Conservation (phyloP, 2,888 invertebrate species). For the Parnassius smintheus region DNA sequence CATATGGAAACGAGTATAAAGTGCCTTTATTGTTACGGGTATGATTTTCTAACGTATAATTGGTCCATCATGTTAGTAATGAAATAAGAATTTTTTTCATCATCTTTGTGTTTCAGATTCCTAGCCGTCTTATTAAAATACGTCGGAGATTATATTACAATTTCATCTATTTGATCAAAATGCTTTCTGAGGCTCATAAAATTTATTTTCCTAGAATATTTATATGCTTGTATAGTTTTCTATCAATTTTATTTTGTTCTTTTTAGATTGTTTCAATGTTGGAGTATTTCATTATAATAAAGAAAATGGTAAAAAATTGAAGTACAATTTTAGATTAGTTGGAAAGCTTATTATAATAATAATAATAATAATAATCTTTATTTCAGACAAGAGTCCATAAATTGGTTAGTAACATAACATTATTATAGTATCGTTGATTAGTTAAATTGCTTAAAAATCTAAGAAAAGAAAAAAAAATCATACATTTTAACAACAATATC, state of each 20-base stretch:
- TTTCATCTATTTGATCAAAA: slow-evolving; percentile 2
- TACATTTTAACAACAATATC: too few relatives aligned
- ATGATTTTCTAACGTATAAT: not conserved
- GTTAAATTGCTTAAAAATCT: too few relatives aligned
- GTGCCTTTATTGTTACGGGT: too few relatives aligned
- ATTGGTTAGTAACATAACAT: too few relatives aligned
- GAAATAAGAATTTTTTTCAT: slow-evolving; percentile 48
- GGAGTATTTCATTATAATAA: slow-evolving; percentile 12
- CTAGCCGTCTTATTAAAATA: slow-evolving; percentile 39
- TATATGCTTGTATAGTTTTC: slow-evolving; percentile 32
- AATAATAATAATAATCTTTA: too few relatives aligned
- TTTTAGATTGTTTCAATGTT: slow-evolving; percentile 32
- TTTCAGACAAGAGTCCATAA: too few relatives aligned
- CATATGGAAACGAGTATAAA: too few relatives aligned
- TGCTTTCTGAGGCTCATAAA: slow-evolving; percentile 1
- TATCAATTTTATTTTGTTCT: slow-evolving; percentile 26
- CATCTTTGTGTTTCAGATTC: slow-evolving; percentile 72
- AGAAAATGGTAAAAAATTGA: slow-evolving; percentile 7
- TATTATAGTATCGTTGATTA: too few relatives aligned
- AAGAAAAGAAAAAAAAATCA: too few relatives aligned
- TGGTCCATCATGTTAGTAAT: slow-evolving; percentile 13
- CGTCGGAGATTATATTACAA: slow-evolving; percentile 10
- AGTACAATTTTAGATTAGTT: not conserved
- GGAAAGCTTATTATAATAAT: not conserved
- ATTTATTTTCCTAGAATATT: slow-evolving; percentile 3